These are phyloP conservation scores for Tauraco hartlaubi DNA, from an alignment of 2,797 vertebrate species.

Conservation along the genomic window DNA sequence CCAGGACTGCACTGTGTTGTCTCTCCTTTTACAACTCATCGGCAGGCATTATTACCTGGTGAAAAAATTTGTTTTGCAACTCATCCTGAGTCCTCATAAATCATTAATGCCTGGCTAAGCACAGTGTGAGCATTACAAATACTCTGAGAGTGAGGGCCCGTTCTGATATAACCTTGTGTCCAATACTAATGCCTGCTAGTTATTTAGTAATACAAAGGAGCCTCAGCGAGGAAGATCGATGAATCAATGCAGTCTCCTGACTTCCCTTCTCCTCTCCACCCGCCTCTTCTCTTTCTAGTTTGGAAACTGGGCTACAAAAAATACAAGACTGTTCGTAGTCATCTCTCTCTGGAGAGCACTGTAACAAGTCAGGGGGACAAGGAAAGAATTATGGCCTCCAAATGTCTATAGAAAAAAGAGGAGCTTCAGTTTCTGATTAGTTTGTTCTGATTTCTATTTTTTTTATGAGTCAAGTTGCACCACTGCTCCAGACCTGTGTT, in stretches of 20 bases:
- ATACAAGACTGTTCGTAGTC: neutral
- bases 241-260: constrained; percentile 42
- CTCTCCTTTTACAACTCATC: constrained; percentile 69
- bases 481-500: neutral
- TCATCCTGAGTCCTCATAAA: constrained; percentile 71
- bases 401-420: neutral
- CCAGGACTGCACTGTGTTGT: constrained; percentile 46
- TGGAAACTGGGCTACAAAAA: neutral
- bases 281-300: neutral
- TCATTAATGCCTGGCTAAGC: constrained; percentile 74
- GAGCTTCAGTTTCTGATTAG: neutral
- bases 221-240: constrained; percentile 54
- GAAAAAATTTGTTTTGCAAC: constrained; percentile 75
- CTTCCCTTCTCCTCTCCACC: neutral
- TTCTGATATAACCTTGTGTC: constrained; percentile 61
- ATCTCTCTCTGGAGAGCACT: neutral
- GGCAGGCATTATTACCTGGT: constrained; percentile 70
- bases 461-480: neutral
- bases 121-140: constrained; percentile 66
- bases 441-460: neutral
- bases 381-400: neutral
- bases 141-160: constrained; percentile 26
- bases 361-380: neutral
- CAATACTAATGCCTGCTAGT: constrained; percentile 69
- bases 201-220: constrained; percentile 72